Evolutionary conservation across 1,140 invertebrate genomes (phyloP), one percentile per base, ranked within the genome.

Genomic region (Bombus waltoni): DNA sequence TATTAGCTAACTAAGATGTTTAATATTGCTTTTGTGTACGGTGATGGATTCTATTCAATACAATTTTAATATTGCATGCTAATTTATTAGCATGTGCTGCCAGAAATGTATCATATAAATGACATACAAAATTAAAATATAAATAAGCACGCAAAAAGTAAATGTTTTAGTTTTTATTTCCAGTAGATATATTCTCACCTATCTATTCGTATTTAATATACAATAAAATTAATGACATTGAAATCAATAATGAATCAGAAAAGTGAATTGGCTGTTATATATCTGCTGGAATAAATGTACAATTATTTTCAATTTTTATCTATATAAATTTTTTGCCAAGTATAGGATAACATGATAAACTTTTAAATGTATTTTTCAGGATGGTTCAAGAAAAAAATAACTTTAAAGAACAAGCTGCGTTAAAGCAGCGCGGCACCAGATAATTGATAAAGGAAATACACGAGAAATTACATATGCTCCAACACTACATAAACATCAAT

Each of bases 311-410:
- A 65, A 72, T 89, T 76, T 77, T 59, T 74, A 65, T 81, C 77
- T 70, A 47, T 85, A 18, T 59, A 88, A 59, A 62, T 62, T 77
- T 62, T 81, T 22, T 44, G 18, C 71, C 28, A 78, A 28, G 32
- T 32, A 25, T 53, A 8, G 35, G 10, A 79, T 35, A 35, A 8
- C 6, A 25, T 9, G 72, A 35, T 66, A 84, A 81, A 87, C 82
- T 78, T 59, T 74, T 79, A 81, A 76, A 88, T 91, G 3, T 75
- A 77, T 87, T 91, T 91, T 93, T 86, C 93, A 95, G 94, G 94
- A 93, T 95, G 94, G 94, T 92, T 94, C 93, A 92, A 92, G 93
- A 94, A 94, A 93, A 94, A 94, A 95, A 91, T 95, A 94, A 94
- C 92, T 90, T 92, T 91, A 78, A 94, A 90, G 86, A 94, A 92